These are phyloP conservation scores for Ditylenchus dipsaci DNA, from an alignment of 1,140 invertebrate species.

Conservation along the genomic window DNA sequence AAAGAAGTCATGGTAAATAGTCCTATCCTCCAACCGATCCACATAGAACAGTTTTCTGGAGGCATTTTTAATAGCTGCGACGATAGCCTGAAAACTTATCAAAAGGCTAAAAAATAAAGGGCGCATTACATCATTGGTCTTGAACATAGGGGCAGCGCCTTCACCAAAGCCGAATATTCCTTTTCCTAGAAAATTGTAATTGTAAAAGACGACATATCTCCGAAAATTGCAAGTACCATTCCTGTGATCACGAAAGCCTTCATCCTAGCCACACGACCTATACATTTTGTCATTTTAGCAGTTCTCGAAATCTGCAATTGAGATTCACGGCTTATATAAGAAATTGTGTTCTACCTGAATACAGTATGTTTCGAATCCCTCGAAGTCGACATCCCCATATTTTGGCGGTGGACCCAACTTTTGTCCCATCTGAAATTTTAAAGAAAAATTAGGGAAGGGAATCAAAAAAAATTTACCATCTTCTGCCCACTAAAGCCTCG, in stretches of 20 bases:
- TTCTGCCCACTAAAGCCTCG: constrained; percentile 59
- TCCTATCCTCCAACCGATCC: constrained; percentile 51
- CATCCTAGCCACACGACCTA: constrained; percentile 59
- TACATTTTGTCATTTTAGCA: constrained; percentile 3
- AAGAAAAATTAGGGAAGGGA: too few species aligned
- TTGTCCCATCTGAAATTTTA: constrained; percentile 55
- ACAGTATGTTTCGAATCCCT: constrained; percentile 60
- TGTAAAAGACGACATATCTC: neutral
- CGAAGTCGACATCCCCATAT: constrained; percentile 59
- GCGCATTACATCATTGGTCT: constrained; percentile 45
- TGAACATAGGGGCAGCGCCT: constrained; percentile 32
- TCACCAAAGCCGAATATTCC: constrained; percentile 40
- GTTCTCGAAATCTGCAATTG: neutral
- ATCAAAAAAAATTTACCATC: too few species aligned
- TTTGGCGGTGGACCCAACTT: constrained; percentile 61
- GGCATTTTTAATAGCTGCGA: constrained; percentile 50
- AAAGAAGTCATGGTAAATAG: constrained; percentile 71
- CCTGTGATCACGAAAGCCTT: constrained; percentile 60
- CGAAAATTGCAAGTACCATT: constrained; percentile 45
- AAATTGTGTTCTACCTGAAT: constrained; percentile 57
- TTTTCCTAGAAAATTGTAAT: constrained; percentile 15
- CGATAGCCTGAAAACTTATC: neutral
- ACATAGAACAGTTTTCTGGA: constrained; percentile 52
- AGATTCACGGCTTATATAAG: neutral
- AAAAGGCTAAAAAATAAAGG: constrained; percentile 8